These are phyloP conservation scores for Bufo gargarizans DNA, from an alignment of 2,113 vertebrate genomes.

Conservation along the genomic window DNA sequence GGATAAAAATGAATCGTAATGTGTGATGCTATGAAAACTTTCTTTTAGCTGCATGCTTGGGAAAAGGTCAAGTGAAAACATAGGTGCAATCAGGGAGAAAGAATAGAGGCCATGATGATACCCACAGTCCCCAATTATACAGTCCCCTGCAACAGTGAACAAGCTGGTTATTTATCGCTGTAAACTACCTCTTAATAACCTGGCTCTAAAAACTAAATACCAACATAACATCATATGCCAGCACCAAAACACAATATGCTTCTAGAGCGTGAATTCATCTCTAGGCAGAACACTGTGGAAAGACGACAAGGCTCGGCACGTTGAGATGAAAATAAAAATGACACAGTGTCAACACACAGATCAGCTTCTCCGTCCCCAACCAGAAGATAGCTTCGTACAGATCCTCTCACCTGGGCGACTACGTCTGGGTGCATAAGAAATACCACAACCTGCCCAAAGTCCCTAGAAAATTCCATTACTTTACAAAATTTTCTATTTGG, in stretches of 20 bases:
- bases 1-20: background rate
- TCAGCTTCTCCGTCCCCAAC: background rate
- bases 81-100: background rate
- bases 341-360: slow-evolving; percentile 37
- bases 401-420: background rate
- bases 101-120: background rate
- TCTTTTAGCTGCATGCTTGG: background rate
- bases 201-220: slow-evolving; percentile 9
- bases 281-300: slow-evolving; percentile 12
- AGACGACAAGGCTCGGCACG: slow-evolving; percentile 19
- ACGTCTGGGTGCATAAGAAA: background rate
- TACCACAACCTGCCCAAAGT: background rate
- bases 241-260: slow-evolving; percentile 38
- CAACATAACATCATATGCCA: slow-evolving; percentile 33
- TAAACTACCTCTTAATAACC: background rate
- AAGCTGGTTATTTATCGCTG: background rate
- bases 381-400: background rate
- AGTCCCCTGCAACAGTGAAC: background rate
- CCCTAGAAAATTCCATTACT: background rate
- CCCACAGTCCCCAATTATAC: background rate
- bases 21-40: background rate
- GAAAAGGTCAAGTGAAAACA: background rate
- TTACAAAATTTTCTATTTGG: background rate
- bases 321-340: slow-evolving; percentile 45
- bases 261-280: slow-evolving; percentile 1